These are phyloP conservation scores for Bagarius yarrelli DNA, from an alignment of 2,113 vertebrate species.

Conservation along the genomic window DNA sequence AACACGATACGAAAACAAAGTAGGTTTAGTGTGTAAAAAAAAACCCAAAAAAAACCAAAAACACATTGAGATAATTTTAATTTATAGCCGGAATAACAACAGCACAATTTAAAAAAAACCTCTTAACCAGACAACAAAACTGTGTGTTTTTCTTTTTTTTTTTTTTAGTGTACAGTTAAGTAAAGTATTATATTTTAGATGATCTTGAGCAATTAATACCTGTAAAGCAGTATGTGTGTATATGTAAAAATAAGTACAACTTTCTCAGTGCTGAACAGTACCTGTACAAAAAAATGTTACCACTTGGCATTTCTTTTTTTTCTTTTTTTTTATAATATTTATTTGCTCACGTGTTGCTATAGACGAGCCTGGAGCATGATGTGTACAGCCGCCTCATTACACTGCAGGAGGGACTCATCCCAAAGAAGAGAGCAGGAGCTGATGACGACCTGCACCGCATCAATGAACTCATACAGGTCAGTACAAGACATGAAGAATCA, in stretches of 20 bases:
- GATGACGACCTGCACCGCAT: slow-evolving; percentile 96
- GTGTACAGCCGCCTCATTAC: slow-evolving; percentile 92
- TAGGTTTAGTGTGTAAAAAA: not conserved
- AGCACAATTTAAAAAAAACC: too few relatives aligned
- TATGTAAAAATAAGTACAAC: too few relatives aligned
- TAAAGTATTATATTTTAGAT: too few relatives aligned
- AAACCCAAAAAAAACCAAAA: not conserved
- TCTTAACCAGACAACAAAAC: too few relatives aligned
- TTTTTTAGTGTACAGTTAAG: too few relatives aligned
- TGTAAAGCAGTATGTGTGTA: too few relatives aligned
- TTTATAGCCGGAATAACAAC: not conserved
- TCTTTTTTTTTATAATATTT: not conserved
- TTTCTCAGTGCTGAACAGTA: too few relatives aligned
- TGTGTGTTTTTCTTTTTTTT: too few relatives aligned
- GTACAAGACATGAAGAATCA: not conserved
- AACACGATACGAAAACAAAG: not conserved
- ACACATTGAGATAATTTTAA: not conserved
- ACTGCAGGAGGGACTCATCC: slow-evolving; percentile 94
- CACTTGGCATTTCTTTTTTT: not conserved
- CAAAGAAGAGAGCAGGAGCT: slow-evolving; percentile 91
- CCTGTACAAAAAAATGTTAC: too few relatives aligned
- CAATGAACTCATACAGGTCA: slow-evolving; percentile 96
- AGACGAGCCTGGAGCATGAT: slow-evolving; percentile 94
- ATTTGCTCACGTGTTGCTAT: not conserved
- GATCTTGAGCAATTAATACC: too few relatives aligned